Percentiles rank a stretch among this genome's conserved stretches.
phyloP scores from a whole-genome alignment of 2,888 invertebrate genomes.

The Operophtera brumata region DNA sequence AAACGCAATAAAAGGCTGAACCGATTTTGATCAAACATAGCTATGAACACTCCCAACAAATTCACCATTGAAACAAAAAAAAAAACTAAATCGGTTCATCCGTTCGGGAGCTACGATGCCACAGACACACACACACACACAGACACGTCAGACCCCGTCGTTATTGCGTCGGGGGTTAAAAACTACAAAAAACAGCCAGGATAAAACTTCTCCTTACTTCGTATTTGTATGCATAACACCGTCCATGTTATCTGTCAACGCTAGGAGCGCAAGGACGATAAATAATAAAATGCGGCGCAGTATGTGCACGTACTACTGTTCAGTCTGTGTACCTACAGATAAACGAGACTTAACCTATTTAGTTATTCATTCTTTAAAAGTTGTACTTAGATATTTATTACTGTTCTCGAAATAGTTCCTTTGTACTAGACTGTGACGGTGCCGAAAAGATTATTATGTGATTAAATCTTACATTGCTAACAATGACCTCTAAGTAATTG shows the following conservation, averaged over 20 bases:
- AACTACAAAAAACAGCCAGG: too few species aligned
- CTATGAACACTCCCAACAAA: too few species aligned
- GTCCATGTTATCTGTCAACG: slow-evolving; percentile 63
- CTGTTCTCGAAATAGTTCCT: neutral
- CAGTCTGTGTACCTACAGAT: slow-evolving; percentile 11
- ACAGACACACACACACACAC: too few species aligned
- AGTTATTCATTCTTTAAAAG: slow-evolving; percentile 11
- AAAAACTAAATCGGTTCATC: too few species aligned
- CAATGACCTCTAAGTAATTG: neutral
- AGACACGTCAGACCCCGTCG: too few species aligned
- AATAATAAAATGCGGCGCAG: slow-evolving; percentile 62
- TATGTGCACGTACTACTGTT: slow-evolving; percentile 44
- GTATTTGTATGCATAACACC: slow-evolving; percentile 31
- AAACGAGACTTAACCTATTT: slow-evolving; percentile 18
- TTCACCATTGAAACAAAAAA: too few species aligned
- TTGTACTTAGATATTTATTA: neutral
- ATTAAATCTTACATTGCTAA: slow-evolving; percentile 1
- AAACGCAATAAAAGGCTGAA: too few species aligned
- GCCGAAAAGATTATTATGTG: slow-evolving; percentile 9
- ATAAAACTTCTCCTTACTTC: too few species aligned
- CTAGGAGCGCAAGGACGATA: slow-evolving; percentile 56
- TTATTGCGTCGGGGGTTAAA: too few species aligned
- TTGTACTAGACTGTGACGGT: slow-evolving; percentile 3
- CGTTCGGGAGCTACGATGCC: too few species aligned
- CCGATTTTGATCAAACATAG: too few species aligned